Evolutionary conservation across 2,888 invertebrate genomes (phyloP).

Genomic region (Campopleginae sp.): DNA sequence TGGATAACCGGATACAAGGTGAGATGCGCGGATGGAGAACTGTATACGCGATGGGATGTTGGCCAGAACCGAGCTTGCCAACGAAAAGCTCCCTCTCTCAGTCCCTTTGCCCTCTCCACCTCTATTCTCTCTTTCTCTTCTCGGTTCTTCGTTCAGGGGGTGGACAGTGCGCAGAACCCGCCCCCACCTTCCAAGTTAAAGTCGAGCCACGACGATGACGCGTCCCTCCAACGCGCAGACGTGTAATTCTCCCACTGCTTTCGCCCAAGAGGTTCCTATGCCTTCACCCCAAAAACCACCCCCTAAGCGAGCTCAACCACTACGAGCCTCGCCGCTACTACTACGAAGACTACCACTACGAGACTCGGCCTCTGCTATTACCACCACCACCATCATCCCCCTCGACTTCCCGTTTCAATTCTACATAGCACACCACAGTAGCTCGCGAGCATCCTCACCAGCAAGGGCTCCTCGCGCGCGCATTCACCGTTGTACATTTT

Average conservation of each 20-base stretch:
- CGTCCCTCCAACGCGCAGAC: constrained; percentile 66
- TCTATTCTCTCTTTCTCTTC: constrained; percentile 43
- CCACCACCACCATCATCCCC: constrained; percentile 76
- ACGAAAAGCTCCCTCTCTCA: constrained; percentile 55
- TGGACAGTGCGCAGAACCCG: constrained; percentile 84
- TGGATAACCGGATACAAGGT: constrained; percentile 53
- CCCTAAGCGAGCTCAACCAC: constrained; percentile 70
- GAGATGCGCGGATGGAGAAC: constrained; percentile 66
- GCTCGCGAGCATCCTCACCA: constrained; percentile 82
- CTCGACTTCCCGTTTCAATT: constrained; percentile 75
- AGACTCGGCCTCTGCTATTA: constrained; percentile 62
- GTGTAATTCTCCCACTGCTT: constrained; percentile 52
- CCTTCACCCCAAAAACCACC: constrained; percentile 79
- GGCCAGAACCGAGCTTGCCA: constrained; percentile 74
- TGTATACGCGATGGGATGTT: constrained; percentile 57
- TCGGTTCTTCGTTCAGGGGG: constrained; percentile 75
- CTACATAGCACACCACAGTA: constrained; percentile 83
- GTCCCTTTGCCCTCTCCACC: not conserved
- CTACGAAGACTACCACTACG: constrained; percentile 45
- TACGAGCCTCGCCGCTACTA: constrained; percentile 63
- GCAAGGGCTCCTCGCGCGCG: constrained; percentile 78
- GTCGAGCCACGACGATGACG: constrained; percentile 71
- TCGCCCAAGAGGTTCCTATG: constrained; percentile 74
- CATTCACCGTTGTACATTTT: constrained; percentile 56
- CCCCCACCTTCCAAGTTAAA: constrained; percentile 80